phyloP scores from a whole-genome alignment of 2,888 invertebrate genomes.

The Laspeyria flexula region DNA sequence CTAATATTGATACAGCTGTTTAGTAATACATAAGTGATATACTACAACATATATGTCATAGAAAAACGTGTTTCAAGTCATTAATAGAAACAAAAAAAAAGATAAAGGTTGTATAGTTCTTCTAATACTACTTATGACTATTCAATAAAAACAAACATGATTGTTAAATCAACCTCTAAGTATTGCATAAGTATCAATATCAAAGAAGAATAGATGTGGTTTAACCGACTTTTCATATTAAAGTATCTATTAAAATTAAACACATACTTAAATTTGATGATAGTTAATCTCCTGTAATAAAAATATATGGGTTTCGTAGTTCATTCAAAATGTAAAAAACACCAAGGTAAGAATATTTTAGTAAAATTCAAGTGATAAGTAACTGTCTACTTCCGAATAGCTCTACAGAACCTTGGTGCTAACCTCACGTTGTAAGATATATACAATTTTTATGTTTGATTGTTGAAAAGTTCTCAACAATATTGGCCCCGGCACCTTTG shows the following conservation, averaged over 20 bases:
- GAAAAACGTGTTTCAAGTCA: neutral
- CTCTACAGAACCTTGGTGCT: slow-evolving; percentile 33
- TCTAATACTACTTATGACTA: slow-evolving; percentile 11
- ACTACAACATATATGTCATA: too few relatives aligned
- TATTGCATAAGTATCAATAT: slow-evolving; percentile 11
- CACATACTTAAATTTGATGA: slow-evolving; percentile 26
- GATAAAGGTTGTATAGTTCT: neutral
- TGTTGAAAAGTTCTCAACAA: neutral
- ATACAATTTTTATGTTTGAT: neutral
- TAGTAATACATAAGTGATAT: too few relatives aligned
- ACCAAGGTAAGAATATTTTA: slow-evolving; percentile 32
- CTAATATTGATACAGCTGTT: too few relatives aligned
- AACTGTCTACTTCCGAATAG: slow-evolving; percentile 27
- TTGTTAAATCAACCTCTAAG: slow-evolving; percentile 8
- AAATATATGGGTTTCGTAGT: slow-evolving; percentile 31
- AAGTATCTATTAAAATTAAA: slow-evolving; percentile 31
- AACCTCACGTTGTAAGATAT: slow-evolving; percentile 17
- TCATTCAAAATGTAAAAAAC: slow-evolving; percentile 28
- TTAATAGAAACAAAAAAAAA: neutral
- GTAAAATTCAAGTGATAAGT: slow-evolving; percentile 29
- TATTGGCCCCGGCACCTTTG: neutral
- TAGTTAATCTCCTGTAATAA: slow-evolving; percentile 29
- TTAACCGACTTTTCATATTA: slow-evolving; percentile 20
- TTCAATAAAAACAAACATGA: slow-evolving; percentile 15
- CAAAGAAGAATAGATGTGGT: slow-evolving; percentile 10